phyloP scores from a whole-genome alignment of 2,797 vertebrate genomes.

The Eleutherodactylus coqui region DNA sequence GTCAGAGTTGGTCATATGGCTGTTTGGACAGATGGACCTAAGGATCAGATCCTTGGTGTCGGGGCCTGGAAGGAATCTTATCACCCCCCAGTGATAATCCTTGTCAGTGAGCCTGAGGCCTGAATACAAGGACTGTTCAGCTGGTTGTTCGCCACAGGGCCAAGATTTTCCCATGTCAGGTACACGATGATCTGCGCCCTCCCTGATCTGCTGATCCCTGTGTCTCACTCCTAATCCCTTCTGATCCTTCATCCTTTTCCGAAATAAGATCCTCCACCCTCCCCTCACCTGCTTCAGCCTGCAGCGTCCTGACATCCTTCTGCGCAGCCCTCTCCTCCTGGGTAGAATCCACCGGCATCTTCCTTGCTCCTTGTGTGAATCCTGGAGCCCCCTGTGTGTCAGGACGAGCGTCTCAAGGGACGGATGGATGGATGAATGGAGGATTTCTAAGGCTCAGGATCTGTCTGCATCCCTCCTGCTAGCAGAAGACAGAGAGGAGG shows the following conservation, averaged over 20 bases:
- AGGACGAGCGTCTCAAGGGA: too few species aligned
- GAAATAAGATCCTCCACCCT: not conserved
- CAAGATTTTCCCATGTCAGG: not conserved
- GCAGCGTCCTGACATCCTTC: conserved; percentile 54
- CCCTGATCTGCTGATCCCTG: not conserved
- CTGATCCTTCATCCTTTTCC: conserved; percentile 2
- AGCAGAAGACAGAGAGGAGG: not conserved
- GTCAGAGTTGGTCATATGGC: too few species aligned
- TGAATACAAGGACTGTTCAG: too few species aligned
- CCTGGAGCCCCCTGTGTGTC: not conserved
- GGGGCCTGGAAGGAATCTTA: not conserved
- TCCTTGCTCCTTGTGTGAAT: not conserved
- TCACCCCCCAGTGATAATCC: not conserved
- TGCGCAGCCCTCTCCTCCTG: not conserved
- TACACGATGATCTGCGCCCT: not conserved
- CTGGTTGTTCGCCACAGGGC: too few species aligned
- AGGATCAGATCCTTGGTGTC: too few species aligned
- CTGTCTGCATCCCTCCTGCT: conserved; percentile 26
- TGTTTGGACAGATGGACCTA: too few species aligned
- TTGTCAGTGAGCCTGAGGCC: not conserved
- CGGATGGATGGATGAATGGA: not conserved
- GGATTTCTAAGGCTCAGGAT: not conserved
- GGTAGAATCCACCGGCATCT: conserved; percentile 46
- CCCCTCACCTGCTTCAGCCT: conserved; percentile 66
- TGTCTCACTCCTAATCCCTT: not conserved